A percentile compares a stretch with the other conserved stretches of the same genome.
These are phyloP conservation scores for Acanthosepion esculentum DNA, from an alignment of 2,888 invertebrate species.

Conservation along the genomic window DNA sequence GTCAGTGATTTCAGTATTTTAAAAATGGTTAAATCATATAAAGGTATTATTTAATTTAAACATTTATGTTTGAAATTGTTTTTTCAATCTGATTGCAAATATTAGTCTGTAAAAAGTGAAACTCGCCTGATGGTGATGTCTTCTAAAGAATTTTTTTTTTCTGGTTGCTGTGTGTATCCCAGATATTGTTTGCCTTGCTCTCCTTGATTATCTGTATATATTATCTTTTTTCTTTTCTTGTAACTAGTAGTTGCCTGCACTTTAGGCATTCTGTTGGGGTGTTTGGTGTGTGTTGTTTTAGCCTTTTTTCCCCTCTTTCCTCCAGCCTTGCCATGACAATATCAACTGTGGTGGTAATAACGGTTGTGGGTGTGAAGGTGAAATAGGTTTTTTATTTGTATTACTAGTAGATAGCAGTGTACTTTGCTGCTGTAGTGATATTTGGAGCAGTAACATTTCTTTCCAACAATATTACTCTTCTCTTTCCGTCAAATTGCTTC, in stretches of 20 bases:
- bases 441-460: neutral
- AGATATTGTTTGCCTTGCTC: neutral
- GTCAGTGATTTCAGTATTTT: neutral
- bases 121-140: neutral
- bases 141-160: neutral
- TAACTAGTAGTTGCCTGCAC: neutral
- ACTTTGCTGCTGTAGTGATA: neutral
- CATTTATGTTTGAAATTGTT: neutral
- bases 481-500: neutral
- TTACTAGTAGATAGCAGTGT: neutral
- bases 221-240: neutral
- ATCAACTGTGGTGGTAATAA: neutral
- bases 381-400: neutral
- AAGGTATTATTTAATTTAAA: neutral
- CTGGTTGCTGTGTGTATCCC: too few relatives aligned
- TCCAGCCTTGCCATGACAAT: neutral
- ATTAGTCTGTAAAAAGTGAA: neutral
- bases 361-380: neutral
- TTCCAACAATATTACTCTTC: too few relatives aligned
- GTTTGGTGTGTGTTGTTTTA: conserved; percentile 9
- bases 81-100: neutral
- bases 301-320: neutral
- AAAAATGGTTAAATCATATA: neutral
- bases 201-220: neutral
- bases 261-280: neutral